Conservation (phyloP, 2,113 vertebrate genomes). For the Rutilus rutilus region DNA sequence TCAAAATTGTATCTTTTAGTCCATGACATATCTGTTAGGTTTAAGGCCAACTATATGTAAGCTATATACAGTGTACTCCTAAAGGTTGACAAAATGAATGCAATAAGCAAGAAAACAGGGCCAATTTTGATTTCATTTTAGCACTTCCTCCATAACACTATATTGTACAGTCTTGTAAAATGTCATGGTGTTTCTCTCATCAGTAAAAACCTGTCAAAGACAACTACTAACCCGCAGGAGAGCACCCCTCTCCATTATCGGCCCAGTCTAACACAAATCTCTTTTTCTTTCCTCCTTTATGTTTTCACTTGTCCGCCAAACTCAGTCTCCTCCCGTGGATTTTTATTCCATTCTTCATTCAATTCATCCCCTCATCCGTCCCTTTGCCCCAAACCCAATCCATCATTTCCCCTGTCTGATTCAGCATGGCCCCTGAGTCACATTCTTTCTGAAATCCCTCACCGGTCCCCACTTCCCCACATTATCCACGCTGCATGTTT, state of each 20-base stretch:
- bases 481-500: neutral
- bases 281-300: slow-evolving; percentile 56
- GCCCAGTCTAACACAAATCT: slow-evolving; percentile 31
- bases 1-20: too few relatives aligned
- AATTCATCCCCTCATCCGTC: slow-evolving; percentile 57
- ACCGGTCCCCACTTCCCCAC: neutral
- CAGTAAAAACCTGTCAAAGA: neutral
- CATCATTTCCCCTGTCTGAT: slow-evolving; percentile 66
- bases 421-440: slow-evolving; percentile 66
- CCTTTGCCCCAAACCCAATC: slow-evolving; percentile 64
- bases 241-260: neutral
- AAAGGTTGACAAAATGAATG: too few relatives aligned
- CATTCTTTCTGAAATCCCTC: slow-evolving; percentile 23
- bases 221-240: neutral
- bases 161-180: neutral
- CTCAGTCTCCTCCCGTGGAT: slow-evolving; percentile 39
- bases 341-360: slow-evolving; percentile 67
- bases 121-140: neutral
- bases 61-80: too few relatives aligned
- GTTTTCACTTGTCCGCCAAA: slow-evolving; percentile 41
- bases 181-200: neutral
- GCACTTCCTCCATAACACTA: neutral
- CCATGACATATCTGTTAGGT: too few relatives aligned
- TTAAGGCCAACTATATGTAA: too few relatives aligned
- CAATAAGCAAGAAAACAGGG: neutral